Base-by-base conservation (phyloP, 1,140 invertebrate species). In the Dreissena polymorpha region DNA sequence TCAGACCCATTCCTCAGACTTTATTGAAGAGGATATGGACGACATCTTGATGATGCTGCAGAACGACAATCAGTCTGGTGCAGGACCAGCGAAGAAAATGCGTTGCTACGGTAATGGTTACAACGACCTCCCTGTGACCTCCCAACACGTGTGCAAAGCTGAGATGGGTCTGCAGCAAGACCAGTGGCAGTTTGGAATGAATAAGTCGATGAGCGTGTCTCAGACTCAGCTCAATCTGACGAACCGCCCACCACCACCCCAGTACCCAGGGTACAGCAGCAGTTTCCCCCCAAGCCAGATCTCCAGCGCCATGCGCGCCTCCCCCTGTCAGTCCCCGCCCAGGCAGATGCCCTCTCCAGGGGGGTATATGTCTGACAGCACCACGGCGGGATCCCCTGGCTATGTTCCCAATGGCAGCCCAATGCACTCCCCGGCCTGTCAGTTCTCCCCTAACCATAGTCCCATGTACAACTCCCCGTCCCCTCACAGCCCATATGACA, bases 21-120 rank as follows among this genome's bases (percentile, higher is more conserved):
- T 83, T 65, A 77, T 78, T 10, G 87, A 88, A n/a, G 87, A 88
- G 49, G 86, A 87, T n/a, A 88, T 88, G 87, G 87, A 88, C 74
- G 87, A 88, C 5, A 88, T 88, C 14, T 67, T 88, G 12, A 83
- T 68, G 65, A 64, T 83, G 57, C 57, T 83, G 18, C 80, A 83
- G 64, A 75, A 75, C 69, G 80, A 83, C 60, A 74, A 83, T 60
- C 80, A 80, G 29, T 13, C 51, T 21, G 68, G 77, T 14, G 49
- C 49, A 55, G 39, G 39, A 39, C 64, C 64, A 7, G 23, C 51
- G 23, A 76, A 77, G 53, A 79, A 60, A 49, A 27, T 65, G 21
- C 53, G 71, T 21, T 50, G 73, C 39, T 68, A 57, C 55, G 71
- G 55, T 0, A 64, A 79, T n/a, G 49, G 23, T 64, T 71, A 79